Evolutionary conservation across 2,888 invertebrate species (phyloP).

Genomic region (Fabriciana adippe): DNA sequence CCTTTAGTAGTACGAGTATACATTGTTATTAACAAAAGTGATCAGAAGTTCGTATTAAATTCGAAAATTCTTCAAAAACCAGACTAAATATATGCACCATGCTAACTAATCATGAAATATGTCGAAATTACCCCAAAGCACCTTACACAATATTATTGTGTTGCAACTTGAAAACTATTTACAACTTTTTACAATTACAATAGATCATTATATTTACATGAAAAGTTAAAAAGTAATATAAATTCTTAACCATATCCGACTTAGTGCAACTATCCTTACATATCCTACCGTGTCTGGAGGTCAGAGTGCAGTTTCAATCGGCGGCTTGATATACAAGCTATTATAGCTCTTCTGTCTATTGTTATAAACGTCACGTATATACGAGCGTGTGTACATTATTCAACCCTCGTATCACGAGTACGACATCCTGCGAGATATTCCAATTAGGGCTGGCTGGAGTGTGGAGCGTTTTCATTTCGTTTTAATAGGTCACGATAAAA

Average conservation of each 20-base stretch:
- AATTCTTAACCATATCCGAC: conserved; percentile 3
- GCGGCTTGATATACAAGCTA: conserved; percentile 45
- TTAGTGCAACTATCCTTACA: conserved; percentile 16
- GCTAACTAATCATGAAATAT: too few species aligned
- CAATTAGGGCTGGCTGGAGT: conserved; percentile 53
- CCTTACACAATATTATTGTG: too few species aligned
- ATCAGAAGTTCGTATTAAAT: too few species aligned
- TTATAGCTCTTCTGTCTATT: conserved; percentile 18
- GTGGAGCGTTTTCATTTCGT: conserved; percentile 27
- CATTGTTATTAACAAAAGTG: too few species aligned
- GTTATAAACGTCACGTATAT: conserved; percentile 29
- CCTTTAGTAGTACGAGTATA: too few species aligned
- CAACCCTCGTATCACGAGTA: conserved; percentile 63
- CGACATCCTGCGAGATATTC: conserved; percentile 69
- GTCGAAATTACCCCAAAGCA: too few species aligned
- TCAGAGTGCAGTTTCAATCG: conserved; percentile 54
- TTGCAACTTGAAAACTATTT: too few species aligned
- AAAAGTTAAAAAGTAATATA: background rate
- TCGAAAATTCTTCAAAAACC: too few species aligned
- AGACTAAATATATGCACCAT: too few species aligned
- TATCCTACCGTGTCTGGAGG: conserved; percentile 48
- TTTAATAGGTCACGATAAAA: conserved; percentile 25
- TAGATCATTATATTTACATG: too few species aligned
- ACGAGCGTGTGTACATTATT: conserved; percentile 48
- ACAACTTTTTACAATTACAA: too few species aligned